phyloP scores from a whole-genome alignment of 2,113 vertebrate species.

The Dolichotis patagonum region DNA sequence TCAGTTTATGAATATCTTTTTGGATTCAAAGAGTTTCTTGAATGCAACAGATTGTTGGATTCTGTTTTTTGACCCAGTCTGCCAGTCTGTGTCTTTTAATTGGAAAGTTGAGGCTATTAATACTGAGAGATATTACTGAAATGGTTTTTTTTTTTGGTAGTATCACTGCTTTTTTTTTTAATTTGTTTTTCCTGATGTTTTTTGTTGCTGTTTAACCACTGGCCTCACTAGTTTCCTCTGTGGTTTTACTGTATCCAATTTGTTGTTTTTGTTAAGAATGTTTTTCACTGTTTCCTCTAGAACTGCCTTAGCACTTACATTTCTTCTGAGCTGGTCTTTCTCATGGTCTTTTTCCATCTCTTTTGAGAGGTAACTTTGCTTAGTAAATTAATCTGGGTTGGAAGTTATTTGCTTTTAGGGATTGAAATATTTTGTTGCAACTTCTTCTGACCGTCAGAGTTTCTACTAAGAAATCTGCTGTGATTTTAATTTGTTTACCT shows the following conservation, averaged over 20 bases:
- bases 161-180: background rate
- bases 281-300: background rate
- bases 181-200: background rate
- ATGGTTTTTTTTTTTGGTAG: background rate
- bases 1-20: background rate
- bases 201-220: background rate
- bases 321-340: background rate
- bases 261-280: background rate
- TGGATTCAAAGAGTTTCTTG: background rate
- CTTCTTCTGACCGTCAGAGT: background rate
- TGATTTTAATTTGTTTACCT: background rate
- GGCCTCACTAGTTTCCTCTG: background rate
- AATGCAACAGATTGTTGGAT: background rate
- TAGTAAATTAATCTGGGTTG: background rate
- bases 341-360: background rate
- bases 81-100: background rate
- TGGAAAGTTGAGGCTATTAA: background rate
- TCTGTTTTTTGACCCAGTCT: background rate
- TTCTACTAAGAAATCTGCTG: background rate
- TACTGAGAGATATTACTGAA: background rate
- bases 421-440: background rate
- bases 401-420: background rate
- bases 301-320: background rate
- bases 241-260: background rate
- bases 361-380: background rate